Conservation (phyloP, 2,113 vertebrate species). For the Sardina pilchardus region DNA sequence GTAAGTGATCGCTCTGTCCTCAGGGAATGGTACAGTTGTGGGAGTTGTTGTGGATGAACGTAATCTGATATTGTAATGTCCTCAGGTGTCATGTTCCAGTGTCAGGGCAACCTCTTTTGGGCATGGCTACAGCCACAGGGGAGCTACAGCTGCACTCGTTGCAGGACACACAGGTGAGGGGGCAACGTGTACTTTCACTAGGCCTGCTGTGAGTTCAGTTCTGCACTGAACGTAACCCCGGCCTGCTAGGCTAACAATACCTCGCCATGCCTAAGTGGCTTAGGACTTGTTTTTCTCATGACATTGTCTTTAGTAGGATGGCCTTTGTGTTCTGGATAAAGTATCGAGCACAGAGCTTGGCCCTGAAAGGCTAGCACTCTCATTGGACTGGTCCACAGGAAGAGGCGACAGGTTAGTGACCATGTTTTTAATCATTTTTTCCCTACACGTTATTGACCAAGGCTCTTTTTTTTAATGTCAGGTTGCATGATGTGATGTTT, state of each 20-base stretch:
- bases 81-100: slow-evolving; percentile 85
- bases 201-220: background rate
- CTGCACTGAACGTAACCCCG: background rate
- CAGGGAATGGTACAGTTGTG: background rate
- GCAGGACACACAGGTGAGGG: slow-evolving; percentile 77
- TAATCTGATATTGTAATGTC: slow-evolving; percentile 5
- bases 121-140: slow-evolving; percentile 80
- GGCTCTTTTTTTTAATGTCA: background rate
- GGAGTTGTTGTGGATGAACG: background rate
- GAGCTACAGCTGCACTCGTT: slow-evolving; percentile 78
- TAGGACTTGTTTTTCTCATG: background rate
- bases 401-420: slow-evolving; percentile 76
- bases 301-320: slow-evolving; percentile 77
- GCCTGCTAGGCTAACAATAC: background rate
- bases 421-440: background rate
- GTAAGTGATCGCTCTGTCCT: slow-evolving; percentile 59
- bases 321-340: slow-evolving; percentile 68
- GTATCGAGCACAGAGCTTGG: slow-evolving; percentile 71
- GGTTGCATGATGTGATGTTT: background rate
- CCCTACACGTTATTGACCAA: background rate
- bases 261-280: background rate
- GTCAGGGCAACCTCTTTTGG: slow-evolving; percentile 74
- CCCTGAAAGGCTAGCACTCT: slow-evolving; percentile 79
- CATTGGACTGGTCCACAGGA: slow-evolving; percentile 92
- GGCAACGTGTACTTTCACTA: background rate